Base-by-base conservation (phyloP, 2,888 invertebrate species). In the Hydrotaea diabolus region DNA sequence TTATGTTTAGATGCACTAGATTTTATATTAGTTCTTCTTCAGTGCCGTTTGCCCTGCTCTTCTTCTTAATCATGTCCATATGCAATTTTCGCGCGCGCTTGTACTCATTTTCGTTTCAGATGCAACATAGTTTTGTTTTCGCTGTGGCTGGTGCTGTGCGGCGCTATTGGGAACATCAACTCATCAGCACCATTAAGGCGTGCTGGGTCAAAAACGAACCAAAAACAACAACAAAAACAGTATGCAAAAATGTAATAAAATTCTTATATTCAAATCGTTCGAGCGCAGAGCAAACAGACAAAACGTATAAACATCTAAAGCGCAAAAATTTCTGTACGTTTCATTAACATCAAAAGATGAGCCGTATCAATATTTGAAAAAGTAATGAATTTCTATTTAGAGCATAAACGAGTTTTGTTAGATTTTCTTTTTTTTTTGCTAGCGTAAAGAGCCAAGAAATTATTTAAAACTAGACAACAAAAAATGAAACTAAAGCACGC, bases 161-260 rank as follows among this genome's bases (percentile, higher is more conserved):
- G 43, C 31, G 31, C 31, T 74, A 85, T 82, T 82, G 85, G 71
- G 85, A 85, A 53, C 85, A 85, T 73, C 81, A 85, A 59, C 82
- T 79, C 62, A 85, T 73, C 81, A 85, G 74, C 82, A 85, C 62
- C 73, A 85, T 85, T 82, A 46, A 84, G 81, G 72, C 82, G 79
- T 85, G 85, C 85, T 80, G 85, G 82, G 85, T 85, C 85, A 85
- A 72, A 57, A 73, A 69, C 55, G 62, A 66, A 15, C 53, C 53
- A 66, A 19, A 36, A 15, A 39, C 55, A 66, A 39, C 19, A 31
- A 36, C 39, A 73, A 59, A 21, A 74, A 62, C 19, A 55, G 57
- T 4, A 2, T 31, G 59, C 19, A 23, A 57, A 57, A 74, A 31
- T 31, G 31, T 31, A 62, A 62, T 59, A 36, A 62, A 62, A 62